Percentiles rank a stretch among this genome's conserved stretches.
These are phyloP conservation scores for Athetis lepigone DNA, from an alignment of 2,888 invertebrate genomes.

Conservation along the genomic window DNA sequence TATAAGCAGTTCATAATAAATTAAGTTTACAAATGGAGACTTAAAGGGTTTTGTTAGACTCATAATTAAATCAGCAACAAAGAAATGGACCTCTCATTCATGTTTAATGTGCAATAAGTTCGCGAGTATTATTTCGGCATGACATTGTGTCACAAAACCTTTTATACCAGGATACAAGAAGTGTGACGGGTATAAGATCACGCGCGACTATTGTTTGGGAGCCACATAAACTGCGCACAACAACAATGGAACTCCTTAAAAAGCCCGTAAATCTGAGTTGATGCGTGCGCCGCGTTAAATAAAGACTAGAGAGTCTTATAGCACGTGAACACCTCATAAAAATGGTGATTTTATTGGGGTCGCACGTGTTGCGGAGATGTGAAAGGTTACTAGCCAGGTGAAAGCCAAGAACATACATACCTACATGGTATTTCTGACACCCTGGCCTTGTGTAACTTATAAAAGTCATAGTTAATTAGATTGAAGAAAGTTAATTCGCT, in stretches of 20 bases:
- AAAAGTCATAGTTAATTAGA: slow-evolving; percentile 18
- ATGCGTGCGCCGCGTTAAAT: slow-evolving; percentile 72
- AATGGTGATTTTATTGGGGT: slow-evolving; percentile 80
- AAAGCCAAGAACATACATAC: slow-evolving; percentile 34
- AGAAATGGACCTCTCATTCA: slow-evolving; percentile 10
- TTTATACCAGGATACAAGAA: slow-evolving; percentile 52
- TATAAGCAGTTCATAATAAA: slow-evolving; percentile 4
- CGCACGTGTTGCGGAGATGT: slow-evolving; percentile 68
- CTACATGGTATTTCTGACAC: slow-evolving; percentile 1
- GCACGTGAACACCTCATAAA: slow-evolving; percentile 77
- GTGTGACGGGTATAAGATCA: slow-evolving; percentile 54
- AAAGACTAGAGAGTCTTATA: slow-evolving; percentile 75
- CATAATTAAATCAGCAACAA: slow-evolving; percentile 32
- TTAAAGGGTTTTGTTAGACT: slow-evolving; percentile 3
- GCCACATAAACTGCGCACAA: slow-evolving; percentile 56
- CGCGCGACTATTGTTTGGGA: slow-evolving; percentile 60
- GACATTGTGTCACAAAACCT: slow-evolving; percentile 26
- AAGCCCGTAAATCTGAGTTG: slow-evolving; percentile 71
- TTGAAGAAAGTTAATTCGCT: background rate
- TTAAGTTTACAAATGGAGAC: slow-evolving; percentile 7
- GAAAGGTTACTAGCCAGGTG: slow-evolving; percentile 43
- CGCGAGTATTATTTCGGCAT: slow-evolving; percentile 15
- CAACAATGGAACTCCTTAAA: slow-evolving; percentile 69
- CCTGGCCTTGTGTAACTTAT: background rate
- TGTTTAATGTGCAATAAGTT: slow-evolving; percentile 22